Conservation (phyloP, 2,888 invertebrate genomes). For the Salpingus planirostris region DNA sequence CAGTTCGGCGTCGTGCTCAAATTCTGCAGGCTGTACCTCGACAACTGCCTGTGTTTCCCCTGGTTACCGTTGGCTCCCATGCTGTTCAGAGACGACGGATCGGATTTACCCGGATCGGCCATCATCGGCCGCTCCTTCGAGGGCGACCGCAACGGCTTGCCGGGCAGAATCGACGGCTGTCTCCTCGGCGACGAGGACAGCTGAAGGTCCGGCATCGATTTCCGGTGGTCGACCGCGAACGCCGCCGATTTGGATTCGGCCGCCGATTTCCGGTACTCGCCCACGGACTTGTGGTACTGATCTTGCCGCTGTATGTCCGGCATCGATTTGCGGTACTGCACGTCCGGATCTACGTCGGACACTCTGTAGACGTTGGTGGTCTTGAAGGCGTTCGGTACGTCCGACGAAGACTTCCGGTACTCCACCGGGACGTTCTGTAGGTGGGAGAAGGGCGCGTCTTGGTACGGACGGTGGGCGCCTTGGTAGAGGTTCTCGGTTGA, state of each 20-base stretch:
- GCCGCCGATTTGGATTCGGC: constrained; percentile 16
- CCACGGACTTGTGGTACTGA: constrained; percentile 23
- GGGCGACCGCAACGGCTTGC: constrained; percentile 46
- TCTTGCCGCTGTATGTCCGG: constrained; percentile 38
- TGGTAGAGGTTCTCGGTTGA: constrained; percentile 39
- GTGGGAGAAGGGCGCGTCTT: constrained; percentile 35
- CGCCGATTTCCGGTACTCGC: constrained; percentile 13
- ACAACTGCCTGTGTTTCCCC: constrained; percentile 50
- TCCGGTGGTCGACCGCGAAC: constrained; percentile 23
- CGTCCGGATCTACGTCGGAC: constrained; percentile 15
- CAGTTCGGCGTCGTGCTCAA: constrained; percentile 74
- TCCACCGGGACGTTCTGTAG: constrained; percentile 27
- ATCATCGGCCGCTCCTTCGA: constrained; percentile 22
- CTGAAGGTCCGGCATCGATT: constrained; percentile 37
- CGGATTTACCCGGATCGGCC: constrained; percentile 18
- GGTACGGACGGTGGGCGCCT: constrained; percentile 24
- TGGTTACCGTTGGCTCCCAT: constrained; percentile 18
- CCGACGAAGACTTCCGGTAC: constrained; percentile 24
- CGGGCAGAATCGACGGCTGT: constrained; percentile 44
- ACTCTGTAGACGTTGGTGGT: constrained; percentile 16
- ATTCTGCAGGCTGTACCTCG: constrained; percentile 57
- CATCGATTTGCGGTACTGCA: constrained; percentile 34
- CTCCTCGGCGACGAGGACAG: constrained; percentile 32
- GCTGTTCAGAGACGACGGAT: constrained; percentile 14
- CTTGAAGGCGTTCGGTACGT: constrained; percentile 22